Percentiles rank a stretch among this genome's conserved stretches.
Evolutionary conservation across 2,888 invertebrate species (phyloP).

Genomic region (Argynnis bischoffii): DNA sequence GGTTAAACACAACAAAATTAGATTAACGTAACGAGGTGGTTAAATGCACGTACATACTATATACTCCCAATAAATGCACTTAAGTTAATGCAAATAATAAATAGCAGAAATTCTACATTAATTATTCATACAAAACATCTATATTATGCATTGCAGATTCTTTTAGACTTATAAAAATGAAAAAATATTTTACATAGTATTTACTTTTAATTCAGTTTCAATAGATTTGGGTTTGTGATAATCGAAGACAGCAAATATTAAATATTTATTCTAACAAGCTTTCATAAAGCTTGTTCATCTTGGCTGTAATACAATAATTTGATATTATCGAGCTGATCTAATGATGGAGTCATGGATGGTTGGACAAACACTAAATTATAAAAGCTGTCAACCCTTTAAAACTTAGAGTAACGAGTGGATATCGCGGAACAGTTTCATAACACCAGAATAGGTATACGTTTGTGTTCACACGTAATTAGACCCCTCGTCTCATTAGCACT

Average conservation of each 20-base stretch:
- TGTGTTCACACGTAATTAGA: conserved; percentile 79
- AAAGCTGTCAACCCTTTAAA: conserved; percentile 17
- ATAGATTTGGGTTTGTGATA: too few species aligned
- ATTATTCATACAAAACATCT: too few species aligned
- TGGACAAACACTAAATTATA: neutral
- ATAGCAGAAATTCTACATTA: neutral
- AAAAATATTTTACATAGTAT: neutral
- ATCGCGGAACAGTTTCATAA: conserved; percentile 35
- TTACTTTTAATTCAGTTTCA: too few species aligned
- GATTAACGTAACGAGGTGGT: conserved; percentile 18
- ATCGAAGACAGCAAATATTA: too few species aligned
- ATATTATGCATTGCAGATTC: neutral
- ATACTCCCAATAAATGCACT: conserved; percentile 8
- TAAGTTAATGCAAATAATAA: conserved; percentile 10
- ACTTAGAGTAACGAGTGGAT: conserved; percentile 23
- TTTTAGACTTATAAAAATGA: neutral
- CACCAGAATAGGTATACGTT: conserved; percentile 67
- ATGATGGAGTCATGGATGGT: too few species aligned
- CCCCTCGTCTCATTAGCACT: conserved; percentile 75
- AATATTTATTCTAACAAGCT: too few species aligned
- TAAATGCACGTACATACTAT: conserved; percentile 8
- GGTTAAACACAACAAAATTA: conserved; percentile 10
- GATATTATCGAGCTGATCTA: too few species aligned
- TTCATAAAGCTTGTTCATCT: too few species aligned
- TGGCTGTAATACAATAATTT: too few species aligned